These are phyloP conservation scores for Ochropleura leucogaster DNA, from an alignment of 2,888 invertebrate genomes.

Conservation along the genomic window DNA sequence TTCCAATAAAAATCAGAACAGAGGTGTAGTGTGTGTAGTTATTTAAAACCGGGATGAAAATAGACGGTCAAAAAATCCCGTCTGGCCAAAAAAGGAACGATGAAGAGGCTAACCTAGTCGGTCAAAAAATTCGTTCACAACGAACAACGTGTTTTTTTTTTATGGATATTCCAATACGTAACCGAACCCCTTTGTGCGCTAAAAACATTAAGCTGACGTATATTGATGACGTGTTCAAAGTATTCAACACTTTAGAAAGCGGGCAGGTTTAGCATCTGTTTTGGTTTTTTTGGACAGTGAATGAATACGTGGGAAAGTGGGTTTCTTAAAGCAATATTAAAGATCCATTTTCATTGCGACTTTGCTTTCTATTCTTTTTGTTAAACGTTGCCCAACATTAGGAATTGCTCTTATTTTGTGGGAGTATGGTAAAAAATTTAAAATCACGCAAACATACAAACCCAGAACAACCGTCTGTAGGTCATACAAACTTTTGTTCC, in stretches of 20 bases:
- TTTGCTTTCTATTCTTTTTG: background rate
- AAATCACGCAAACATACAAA: too few relatives aligned
- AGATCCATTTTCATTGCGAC: background rate
- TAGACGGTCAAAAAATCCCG: background rate
- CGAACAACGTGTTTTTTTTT: conserved; percentile 30
- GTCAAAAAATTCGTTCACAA: conserved; percentile 37
- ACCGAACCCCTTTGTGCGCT: conserved; percentile 49
- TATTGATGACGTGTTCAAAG: conserved; percentile 48
- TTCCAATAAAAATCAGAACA: conserved; percentile 19
- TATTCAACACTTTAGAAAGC: conserved; percentile 27
- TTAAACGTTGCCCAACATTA: too few relatives aligned
- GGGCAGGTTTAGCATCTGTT: conserved; percentile 16
- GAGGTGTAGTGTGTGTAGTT: background rate
- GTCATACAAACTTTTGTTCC: too few relatives aligned
- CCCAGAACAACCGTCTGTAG: too few relatives aligned
- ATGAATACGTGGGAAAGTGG: conserved; percentile 11
- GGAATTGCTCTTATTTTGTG: too few relatives aligned
- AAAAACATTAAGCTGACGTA: conserved; percentile 56
- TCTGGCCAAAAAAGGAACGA: conserved; percentile 7
- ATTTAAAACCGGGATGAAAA: conserved; percentile 19
- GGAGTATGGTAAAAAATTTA: too few relatives aligned
- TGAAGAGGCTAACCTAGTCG: conserved; percentile 6
- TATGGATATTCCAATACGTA: conserved; percentile 43
- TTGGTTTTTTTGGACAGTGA: conserved; percentile 5
- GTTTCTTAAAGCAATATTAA: conserved; percentile 1